Percentiles rank a stretch among this genome's conserved stretches.
Evolutionary conservation across 2,888 invertebrate species (phyloP).

Genomic region (Lepas anatifera): DNA sequence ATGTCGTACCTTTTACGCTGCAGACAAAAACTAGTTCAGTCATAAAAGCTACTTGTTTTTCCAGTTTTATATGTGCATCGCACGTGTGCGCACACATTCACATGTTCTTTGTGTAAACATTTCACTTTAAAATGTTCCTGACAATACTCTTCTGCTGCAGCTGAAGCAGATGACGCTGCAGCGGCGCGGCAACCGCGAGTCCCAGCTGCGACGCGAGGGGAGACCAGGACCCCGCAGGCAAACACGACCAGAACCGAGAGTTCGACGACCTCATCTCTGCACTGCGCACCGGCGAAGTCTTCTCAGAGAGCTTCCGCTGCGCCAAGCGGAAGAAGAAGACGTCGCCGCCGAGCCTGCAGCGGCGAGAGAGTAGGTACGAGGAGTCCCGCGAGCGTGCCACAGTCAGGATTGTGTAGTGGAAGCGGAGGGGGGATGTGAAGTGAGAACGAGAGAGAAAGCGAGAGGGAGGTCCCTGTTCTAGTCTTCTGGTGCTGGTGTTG

Average conservation of each 20-base stretch:
- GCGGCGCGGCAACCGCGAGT: slow-evolving; percentile 11
- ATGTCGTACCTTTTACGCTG: too few species aligned
- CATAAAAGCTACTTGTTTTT: too few species aligned
- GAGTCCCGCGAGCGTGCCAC: slow-evolving; percentile 1
- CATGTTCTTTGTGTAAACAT: too few species aligned
- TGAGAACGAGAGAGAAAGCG: too few species aligned
- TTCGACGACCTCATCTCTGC: slow-evolving; percentile 95
- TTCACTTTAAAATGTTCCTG: too few species aligned
- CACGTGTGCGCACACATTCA: too few species aligned
- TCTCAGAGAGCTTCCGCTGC: slow-evolving; percentile 90
- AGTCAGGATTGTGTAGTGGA: not conserved
- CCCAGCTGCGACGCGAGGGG: slow-evolving; percentile 28
- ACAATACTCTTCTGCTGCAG: too few species aligned
- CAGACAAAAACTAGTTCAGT: too few species aligned
- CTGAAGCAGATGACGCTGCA: slow-evolving; percentile 16
- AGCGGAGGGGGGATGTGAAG: too few species aligned
- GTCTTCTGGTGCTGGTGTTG: slow-evolving; percentile 6
- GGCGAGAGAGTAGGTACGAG: not conserved
- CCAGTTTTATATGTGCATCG: too few species aligned
- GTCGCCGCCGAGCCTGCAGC: not conserved
- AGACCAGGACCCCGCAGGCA: slow-evolving; percentile 36
- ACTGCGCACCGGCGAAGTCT: slow-evolving; percentile 83
- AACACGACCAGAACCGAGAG: slow-evolving; percentile 53
- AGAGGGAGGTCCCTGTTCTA: not conserved
- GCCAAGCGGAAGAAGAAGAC: slow-evolving; percentile 52